Evolutionary conservation across 1,140 invertebrate species (phyloP), one percentile per base, ranked within the genome.

Genomic region (Zophobas morio): DNA sequence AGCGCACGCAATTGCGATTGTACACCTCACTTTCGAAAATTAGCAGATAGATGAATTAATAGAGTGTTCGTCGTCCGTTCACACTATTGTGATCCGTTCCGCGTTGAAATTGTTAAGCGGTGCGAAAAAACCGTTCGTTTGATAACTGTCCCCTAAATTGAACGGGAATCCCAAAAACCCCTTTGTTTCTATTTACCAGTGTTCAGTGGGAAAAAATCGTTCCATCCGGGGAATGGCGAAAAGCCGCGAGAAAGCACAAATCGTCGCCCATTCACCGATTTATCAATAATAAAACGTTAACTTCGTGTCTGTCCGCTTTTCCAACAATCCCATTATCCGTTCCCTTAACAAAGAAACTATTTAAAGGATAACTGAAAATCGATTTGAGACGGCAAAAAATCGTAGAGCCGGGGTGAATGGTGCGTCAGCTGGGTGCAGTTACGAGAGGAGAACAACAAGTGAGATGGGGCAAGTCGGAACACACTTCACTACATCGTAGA

Each of bases 341-440:
- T 74, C 74, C 54, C 54, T 78, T 66, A 78, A 78, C 76, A 78
- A 78, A 78, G 70, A 60, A 74, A 78, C 71, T 78, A 78, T 70
- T 78, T 74, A 74, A 51, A 54, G 56, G 76, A 78, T 78, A 78
- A 78, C 70, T 78, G 76, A 40, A 78, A 78, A 78, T 78, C 71
- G 70, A 78, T 78, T 54, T 54, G 49, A 71, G 74, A 70, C 35
- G 74, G 51, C 60, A 60, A 76, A 76, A 76, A 76, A 76, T 49
- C 60, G 57, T 49, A 35, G 60, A 76, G 34, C 32, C 73, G 49
- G 49, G 20, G 57, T 70, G 75, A 76, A 76, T 76, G 42, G 53
- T 75, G 72, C 49, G 49, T 70, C 72, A 70, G 75, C 39, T 74
- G 70, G 42, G 42, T 36, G 56, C 42, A 46, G 76, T 72, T 72